Evolutionary conservation across 53 echinoderm and acorn worm genomes (phyloP), one percentile per base, ranked within the genome.

Genomic region (Apostichopus leukothele): DNA sequence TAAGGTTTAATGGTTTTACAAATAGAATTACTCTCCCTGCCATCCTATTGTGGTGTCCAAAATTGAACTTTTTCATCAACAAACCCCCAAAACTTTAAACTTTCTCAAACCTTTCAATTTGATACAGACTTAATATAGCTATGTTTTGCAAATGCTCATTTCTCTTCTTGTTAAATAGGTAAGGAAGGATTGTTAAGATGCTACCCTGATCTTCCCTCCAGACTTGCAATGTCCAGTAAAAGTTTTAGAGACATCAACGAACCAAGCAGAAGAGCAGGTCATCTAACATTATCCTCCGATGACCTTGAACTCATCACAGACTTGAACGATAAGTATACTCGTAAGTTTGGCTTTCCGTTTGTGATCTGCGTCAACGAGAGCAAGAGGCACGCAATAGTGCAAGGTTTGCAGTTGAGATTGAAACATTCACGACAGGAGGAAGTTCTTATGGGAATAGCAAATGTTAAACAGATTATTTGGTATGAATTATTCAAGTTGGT

Each of bases 391-490:
- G 84, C 75, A 20, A 90, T 90, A 25, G 14, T 85, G 7, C 26
- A 85, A 7, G 85, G 84, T 12, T 55, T 90, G 19, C 73, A 74
- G 26, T 57, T 14, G 16, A 66, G 90, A 18, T 60, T 90, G 14
- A 51, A 83, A 25, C 67, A 90, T 75, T 23, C 83, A 20, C 51
- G 75, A n/a, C 73, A 90, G 0, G 53, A 75, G 55, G 84, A 83
- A 75, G 83, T 83, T 51, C 22, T 75, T 1, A 23, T 53, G 10
- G 90, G 68, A 51, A 75, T 90, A 12, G 55, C 52, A 26, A 83
- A 90, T 27, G 60, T 90, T 25, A 90, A 90, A 53, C 83, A 90
- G 59, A 90, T 90, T 6, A 54, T 74, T 53, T 90, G 90, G 90
- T 90, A 85, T 57, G 80, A 80, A 54, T 51, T 80, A 9, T 80